A percentile compares a stretch with the other conserved stretches of the same genome.
These are phyloP conservation scores for Unio delphinus DNA, from an alignment of 2,888 invertebrate genomes.

Conservation along the genomic window DNA sequence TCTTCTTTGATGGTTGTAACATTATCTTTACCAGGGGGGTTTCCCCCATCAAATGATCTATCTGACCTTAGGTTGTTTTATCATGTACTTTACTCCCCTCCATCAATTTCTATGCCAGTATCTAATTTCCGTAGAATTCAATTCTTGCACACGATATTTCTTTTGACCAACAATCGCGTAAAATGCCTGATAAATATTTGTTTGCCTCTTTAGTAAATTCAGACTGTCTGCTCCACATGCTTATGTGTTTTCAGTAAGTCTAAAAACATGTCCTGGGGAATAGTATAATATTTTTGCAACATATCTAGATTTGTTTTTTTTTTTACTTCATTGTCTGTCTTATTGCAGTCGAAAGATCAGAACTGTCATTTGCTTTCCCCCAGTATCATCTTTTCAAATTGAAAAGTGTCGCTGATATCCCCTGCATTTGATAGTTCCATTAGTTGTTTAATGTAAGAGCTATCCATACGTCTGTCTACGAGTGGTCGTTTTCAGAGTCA, in stretches of 20 bases:
- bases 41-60: not conserved
- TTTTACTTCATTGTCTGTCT: no score
- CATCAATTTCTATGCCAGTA: conserved; percentile 30
- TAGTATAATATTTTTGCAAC: no score
- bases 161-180: conserved; percentile 15
- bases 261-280: no score
- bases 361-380: no score
- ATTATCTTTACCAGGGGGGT: not conserved
- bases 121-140: conserved; percentile 14
- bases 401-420: no score
- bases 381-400: no score
- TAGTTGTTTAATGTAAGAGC: no score
- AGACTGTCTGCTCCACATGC: conserved; percentile 2
- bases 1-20: conserved; percentile 9
- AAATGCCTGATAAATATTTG: conserved; percentile 14
- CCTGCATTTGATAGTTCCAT: no score
- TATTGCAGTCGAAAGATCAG: no score
- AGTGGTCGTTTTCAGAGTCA: no score
- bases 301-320: no score
- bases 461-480: no score
- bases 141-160: conserved; percentile 17
- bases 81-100: conserved; percentile 15
- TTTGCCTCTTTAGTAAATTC: conserved; percentile 7
- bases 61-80: conserved; percentile 5
- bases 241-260: conserved; percentile 27